These are phyloP conservation scores for Hypanus sabinus DNA, from an alignment of 2,113 vertebrate genomes.

Conservation along the genomic window DNA sequence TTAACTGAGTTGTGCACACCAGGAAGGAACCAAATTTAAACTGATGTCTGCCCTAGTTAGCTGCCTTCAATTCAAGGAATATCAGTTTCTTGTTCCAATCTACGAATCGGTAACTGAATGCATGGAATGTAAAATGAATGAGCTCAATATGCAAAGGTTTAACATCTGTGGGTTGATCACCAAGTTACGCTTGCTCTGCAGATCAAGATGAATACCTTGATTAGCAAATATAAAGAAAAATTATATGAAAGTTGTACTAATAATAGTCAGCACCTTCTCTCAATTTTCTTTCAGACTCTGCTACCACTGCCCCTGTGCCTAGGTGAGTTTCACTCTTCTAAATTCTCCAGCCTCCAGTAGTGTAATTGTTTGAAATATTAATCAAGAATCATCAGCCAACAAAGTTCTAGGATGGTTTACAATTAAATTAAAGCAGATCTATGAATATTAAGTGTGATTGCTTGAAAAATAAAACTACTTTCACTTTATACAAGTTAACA, in stretches of 20 bases:
- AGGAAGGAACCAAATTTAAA: neutral
- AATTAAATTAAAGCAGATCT: neutral
- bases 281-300: slow-evolving; percentile 27
- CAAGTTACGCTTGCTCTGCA: neutral
- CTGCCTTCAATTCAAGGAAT: neutral
- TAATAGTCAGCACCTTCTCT: neutral
- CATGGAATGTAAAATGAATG: neutral
- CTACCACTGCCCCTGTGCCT: too few species aligned
- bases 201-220: neutral
- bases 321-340: neutral
- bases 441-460: neutral
- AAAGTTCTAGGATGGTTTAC: neutral
- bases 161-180: neutral
- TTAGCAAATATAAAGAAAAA: neutral
- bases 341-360: neutral
- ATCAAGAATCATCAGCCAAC: neutral
- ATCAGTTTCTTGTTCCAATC: too few species aligned
- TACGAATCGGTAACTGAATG: too few species aligned
- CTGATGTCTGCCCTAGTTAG: neutral
- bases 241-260: neutral
- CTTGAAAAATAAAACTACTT: neutral
- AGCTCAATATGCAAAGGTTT: neutral
- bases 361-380: neutral
- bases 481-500: neutral
- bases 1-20: neutral